These are phyloP conservation scores for Prosopocoilus inquinatus DNA, from an alignment of 2,888 invertebrate species.

Conservation along the genomic window DNA sequence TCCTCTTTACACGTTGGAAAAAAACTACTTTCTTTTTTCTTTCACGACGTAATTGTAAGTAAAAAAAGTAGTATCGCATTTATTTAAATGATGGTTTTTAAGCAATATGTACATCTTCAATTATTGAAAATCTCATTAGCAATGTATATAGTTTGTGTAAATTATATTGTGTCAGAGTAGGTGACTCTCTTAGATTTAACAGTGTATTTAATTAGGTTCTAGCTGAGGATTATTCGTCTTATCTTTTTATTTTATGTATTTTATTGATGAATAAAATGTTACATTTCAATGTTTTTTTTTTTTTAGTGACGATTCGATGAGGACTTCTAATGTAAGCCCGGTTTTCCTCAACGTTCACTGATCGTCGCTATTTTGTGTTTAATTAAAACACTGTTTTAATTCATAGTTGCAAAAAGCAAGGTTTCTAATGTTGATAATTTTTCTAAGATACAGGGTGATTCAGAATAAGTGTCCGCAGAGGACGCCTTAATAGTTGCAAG, in stretches of 20 bases:
- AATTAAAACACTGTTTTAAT: too few species aligned
- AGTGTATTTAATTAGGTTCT: constrained; percentile 10
- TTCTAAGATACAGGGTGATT: too few species aligned
- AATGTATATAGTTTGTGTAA: constrained; percentile 22
- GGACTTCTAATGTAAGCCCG: too few species aligned
- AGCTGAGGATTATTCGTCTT: neutral
- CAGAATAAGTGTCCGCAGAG: too few species aligned
- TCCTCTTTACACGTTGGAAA: neutral
- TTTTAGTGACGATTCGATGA: too few species aligned
- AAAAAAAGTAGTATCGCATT: neutral
- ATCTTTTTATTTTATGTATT: constrained; percentile 2
- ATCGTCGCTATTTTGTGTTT: too few species aligned
- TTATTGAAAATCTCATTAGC: constrained; percentile 16
- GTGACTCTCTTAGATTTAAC: constrained; percentile 11
- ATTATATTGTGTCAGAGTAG: constrained; percentile 14
- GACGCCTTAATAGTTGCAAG: too few species aligned
- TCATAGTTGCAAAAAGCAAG: too few species aligned
- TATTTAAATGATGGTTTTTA: constrained; percentile 4
- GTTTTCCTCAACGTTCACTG: too few species aligned
- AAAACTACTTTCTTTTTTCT: neutral
- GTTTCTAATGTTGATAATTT: too few species aligned
- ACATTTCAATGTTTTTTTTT: too few species aligned
- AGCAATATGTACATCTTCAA: constrained; percentile 15
- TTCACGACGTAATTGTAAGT: neutral
- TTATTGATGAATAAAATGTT: constrained; percentile 1